phyloP scores from a whole-genome alignment of 2,113 vertebrate genomes.

The Epinephelus cyanopodus region DNA sequence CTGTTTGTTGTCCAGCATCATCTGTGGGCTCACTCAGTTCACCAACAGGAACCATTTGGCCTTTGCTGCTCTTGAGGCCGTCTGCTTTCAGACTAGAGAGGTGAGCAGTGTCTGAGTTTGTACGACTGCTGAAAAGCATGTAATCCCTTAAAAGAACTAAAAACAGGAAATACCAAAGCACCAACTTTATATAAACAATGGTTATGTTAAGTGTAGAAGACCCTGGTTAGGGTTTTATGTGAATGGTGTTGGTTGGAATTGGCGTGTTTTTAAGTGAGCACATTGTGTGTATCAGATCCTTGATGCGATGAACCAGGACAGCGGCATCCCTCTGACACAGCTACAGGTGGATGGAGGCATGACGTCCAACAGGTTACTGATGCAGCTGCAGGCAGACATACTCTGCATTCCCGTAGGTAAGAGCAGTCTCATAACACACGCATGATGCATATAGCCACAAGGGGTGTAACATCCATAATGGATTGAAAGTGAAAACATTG shows the following conservation, averaged over 20 bases:
- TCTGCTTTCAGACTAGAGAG: slow-evolving; percentile 98
- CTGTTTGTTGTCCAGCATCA: slow-evolving; percentile 86
- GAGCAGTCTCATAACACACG: slow-evolving; percentile 36
- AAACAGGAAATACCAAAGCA: background rate
- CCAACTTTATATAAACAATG: background rate
- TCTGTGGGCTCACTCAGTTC: slow-evolving; percentile 99
- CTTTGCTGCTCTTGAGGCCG: slow-evolving; percentile 97
- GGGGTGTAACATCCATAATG: too few relatives aligned
- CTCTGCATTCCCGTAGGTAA: slow-evolving; percentile 95
- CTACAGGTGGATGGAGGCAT: slow-evolving; percentile 93
- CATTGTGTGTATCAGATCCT: slow-evolving; percentile 86
- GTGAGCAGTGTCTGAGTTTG: slow-evolving; percentile 76
- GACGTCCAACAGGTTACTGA: slow-evolving; percentile 94
- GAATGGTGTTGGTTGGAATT: background rate
- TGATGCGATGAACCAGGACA: slow-evolving; percentile 97
- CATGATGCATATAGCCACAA: too few relatives aligned
- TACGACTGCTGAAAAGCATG: background rate
- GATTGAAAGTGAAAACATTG: too few relatives aligned
- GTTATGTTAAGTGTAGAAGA: background rate
- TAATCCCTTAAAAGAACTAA: background rate
- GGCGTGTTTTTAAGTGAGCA: background rate
- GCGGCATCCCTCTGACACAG: slow-evolving; percentile 90
- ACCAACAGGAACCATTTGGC: slow-evolving; percentile 97
- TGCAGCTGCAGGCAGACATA: slow-evolving; percentile 98
- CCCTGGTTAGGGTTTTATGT: background rate